Percentiles rank a stretch among this genome's conserved stretches.
Evolutionary conservation across 2,797 vertebrate species (phyloP).

Genomic region (Peromyscus attwateri): DNA sequence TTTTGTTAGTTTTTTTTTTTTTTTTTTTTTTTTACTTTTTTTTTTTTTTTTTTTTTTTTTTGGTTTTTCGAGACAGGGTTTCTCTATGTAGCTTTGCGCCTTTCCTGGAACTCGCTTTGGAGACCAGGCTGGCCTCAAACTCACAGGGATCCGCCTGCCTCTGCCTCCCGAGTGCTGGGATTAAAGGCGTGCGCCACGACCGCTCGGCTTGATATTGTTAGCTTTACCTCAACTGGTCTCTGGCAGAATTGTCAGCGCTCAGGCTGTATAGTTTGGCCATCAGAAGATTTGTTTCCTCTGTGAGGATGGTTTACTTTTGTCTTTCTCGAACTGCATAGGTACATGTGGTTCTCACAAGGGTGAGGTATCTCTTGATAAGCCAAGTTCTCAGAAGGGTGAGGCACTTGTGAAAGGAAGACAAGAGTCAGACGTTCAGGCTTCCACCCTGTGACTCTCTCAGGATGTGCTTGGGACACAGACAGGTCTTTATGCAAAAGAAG

Average conservation of each 20-base stretch:
- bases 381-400: conserved; percentile 69
- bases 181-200: too few species aligned
- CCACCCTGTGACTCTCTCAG: conserved; percentile 74
- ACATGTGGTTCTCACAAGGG: conserved; percentile 69
- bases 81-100: too few species aligned
- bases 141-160: too few species aligned
- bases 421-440: conserved; percentile 71
- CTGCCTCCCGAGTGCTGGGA: too few species aligned
- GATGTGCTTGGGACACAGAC: conserved; percentile 79
- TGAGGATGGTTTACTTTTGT: conserved; percentile 80
- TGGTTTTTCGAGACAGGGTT: too few species aligned
- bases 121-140: too few species aligned
- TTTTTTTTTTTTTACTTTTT: too few species aligned
- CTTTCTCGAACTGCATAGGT: conserved; percentile 72
- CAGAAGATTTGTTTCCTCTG: conserved; percentile 62
- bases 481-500: conserved; percentile 84
- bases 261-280: conserved; percentile 62
- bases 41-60: too few species aligned
- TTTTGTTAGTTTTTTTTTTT: too few species aligned
- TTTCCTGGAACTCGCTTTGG: too few species aligned
- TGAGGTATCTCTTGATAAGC: conserved; percentile 66
- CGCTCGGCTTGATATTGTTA: conserved; percentile 76
- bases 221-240: conserved; percentile 65
- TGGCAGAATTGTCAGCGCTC: conserved; percentile 75
- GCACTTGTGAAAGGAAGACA: conserved; percentile 74